Base-by-base conservation (phyloP, 2,888 invertebrate species). In the Habrosyne pyritoides region DNA sequence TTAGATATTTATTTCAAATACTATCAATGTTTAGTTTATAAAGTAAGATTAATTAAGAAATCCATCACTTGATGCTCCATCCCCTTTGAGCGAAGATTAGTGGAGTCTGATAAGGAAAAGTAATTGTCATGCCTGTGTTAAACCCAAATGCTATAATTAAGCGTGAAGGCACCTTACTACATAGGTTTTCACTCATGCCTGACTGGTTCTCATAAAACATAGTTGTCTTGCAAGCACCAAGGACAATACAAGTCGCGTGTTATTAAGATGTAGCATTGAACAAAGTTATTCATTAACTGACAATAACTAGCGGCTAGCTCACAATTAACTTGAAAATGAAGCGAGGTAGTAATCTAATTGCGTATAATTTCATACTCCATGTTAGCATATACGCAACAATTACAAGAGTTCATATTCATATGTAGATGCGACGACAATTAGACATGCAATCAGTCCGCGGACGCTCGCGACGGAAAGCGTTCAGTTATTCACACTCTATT, bases 331-430 rank as follows among this genome's bases (percentile, higher is more conserved):
- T 49, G 61, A 61, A 59, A 66, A 63, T 67, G 67, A 69, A 75
- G 72, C 68, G 67, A 67, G 67, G 63, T 68, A 60, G 69, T 70
- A 67, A 72, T 73, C 69, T 66, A 69, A 75, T 70, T 71, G 72
- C 69, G 59, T 61, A 60, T 69, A 65, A 69, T 70, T 62, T 62
- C 55, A 63, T 56, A 63, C 52, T 53, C 42, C 51, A 56, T 33
- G 46, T 52, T 36, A 53, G 46, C 42, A 52, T 54, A 42, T 47
- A 28, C 10, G 30, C 28, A 28, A 28, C 28, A 21, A 50, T 50
- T 50, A 50, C 28, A 8, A n/a, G 30, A 42, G 42, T 42, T 42
- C 42, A 18, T 42, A 42, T 18, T 42, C 42, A 42, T 36, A 36
- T 18, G 42, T 42, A 42, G 18, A 42, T 18, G 42, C n/a, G 42